phyloP scores from a whole-genome alignment of 2,113 vertebrate species.

The Noturus placidus region DNA sequence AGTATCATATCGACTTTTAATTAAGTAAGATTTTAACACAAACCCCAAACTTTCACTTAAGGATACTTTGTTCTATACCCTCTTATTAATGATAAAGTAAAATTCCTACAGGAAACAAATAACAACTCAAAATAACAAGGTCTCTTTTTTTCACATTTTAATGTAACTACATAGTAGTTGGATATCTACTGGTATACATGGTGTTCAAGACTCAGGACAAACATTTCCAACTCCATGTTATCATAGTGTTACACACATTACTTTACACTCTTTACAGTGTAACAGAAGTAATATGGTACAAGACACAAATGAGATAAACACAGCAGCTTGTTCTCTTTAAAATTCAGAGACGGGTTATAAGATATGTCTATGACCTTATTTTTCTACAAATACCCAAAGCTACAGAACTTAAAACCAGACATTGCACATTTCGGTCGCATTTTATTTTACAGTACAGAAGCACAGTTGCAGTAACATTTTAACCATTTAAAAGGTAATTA shows the following conservation, averaged over 20 bases:
- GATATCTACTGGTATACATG: constrained; percentile 68
- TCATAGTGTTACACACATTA: constrained; percentile 42
- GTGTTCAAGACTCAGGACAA: constrained; percentile 48
- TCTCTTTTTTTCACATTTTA: constrained; percentile 56
- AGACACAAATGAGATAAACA: constrained; percentile 33
- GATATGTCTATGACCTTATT: neutral
- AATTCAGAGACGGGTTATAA: constrained; percentile 39
- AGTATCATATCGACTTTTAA: neutral
- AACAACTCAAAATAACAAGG: constrained; percentile 34
- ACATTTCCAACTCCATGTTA: constrained; percentile 44
- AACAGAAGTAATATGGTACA: constrained; percentile 35
- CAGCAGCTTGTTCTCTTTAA: constrained; percentile 18
- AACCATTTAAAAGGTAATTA: neutral
- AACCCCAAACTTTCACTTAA: neutral
- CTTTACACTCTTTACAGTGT: constrained; percentile 42
- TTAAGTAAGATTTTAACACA: neutral
- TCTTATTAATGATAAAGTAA: neutral
- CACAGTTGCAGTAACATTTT: neutral
- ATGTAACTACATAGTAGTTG: constrained; percentile 79
- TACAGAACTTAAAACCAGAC: neutral
- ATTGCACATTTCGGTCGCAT: neutral
- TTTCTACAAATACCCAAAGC: neutral
- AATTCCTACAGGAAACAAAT: neutral
- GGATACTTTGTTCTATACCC: neutral
- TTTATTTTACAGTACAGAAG: neutral